Conservation (phyloP, 2,888 invertebrate species). For the Oeneis ivallda region DNA sequence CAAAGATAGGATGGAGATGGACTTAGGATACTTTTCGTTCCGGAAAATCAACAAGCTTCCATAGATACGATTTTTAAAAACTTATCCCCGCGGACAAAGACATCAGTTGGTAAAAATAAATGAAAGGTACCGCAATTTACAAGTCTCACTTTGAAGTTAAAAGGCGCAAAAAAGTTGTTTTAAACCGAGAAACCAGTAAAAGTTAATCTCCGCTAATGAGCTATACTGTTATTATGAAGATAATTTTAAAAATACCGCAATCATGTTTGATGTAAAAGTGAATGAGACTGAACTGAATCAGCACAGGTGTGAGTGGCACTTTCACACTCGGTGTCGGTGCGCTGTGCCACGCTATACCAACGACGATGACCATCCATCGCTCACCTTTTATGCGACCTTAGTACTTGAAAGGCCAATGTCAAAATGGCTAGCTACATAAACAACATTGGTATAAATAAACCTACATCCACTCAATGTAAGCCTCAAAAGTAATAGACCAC, state of each 20-base stretch:
- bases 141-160: not conserved
- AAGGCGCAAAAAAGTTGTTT: conserved; percentile 3
- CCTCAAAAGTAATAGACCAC: too few species aligned
- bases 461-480: not conserved
- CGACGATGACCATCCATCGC: conserved; percentile 2
- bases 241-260: conserved; percentile 43
- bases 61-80: too few species aligned
- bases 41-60: too few species aligned
- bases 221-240: conserved; percentile 23
- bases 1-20: too few species aligned
- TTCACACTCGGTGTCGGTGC: conserved; percentile 59
- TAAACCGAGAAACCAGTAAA: conserved; percentile 1
- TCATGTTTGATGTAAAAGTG: conserved; percentile 56
- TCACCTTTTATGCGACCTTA: conserved; percentile 3
- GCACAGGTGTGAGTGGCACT: conserved; percentile 66
- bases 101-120: too few species aligned
- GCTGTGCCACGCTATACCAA: conserved; percentile 31
- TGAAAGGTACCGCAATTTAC: too few species aligned
- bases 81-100: too few species aligned
- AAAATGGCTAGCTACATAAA: conserved; percentile 4
- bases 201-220: conserved; percentile 20
- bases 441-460: not conserved
- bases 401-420: conserved; percentile 19
- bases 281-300: conserved; percentile 62
- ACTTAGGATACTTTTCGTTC: too few species aligned